Conservation (phyloP, 2,797 vertebrate genomes). For the Anguilla obscura region DNA sequence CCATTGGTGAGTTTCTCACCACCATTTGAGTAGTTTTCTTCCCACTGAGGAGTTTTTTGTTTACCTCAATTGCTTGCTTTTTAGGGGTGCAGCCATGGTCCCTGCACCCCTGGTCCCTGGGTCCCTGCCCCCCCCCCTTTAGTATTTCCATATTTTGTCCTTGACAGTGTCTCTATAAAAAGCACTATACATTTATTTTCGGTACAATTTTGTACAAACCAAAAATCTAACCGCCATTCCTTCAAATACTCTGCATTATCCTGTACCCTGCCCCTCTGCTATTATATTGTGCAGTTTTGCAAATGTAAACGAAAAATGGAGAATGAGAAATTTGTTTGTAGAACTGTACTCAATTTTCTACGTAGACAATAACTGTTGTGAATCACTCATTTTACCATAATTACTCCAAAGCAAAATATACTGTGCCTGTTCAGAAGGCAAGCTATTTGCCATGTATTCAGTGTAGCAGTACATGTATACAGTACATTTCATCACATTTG, state of each 20-base stretch:
- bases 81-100: background rate
- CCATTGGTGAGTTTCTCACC: too few species aligned
- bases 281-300: background rate
- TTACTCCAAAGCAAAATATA: background rate
- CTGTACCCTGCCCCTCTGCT: too few species aligned
- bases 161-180: too few species aligned
- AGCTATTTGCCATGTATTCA: background rate
- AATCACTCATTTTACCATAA: background rate
- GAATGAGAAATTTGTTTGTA: background rate
- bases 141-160: too few species aligned
- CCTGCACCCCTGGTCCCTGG: too few species aligned
- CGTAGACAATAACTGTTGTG: background rate
- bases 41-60: background rate
- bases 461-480: background rate
- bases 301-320: background rate
- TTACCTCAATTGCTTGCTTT: background rate
- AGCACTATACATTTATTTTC: too few species aligned
- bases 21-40: background rate
- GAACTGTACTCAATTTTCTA: background rate
- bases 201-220: too few species aligned
- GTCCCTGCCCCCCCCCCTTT: too few species aligned
- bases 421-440: background rate
- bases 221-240: too few species aligned
- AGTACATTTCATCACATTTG: background rate
- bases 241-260: too few species aligned